These are phyloP conservation scores for Didymodactylos carnosus DNA, from an alignment of 2,888 invertebrate genomes.

Conservation along the genomic window DNA sequence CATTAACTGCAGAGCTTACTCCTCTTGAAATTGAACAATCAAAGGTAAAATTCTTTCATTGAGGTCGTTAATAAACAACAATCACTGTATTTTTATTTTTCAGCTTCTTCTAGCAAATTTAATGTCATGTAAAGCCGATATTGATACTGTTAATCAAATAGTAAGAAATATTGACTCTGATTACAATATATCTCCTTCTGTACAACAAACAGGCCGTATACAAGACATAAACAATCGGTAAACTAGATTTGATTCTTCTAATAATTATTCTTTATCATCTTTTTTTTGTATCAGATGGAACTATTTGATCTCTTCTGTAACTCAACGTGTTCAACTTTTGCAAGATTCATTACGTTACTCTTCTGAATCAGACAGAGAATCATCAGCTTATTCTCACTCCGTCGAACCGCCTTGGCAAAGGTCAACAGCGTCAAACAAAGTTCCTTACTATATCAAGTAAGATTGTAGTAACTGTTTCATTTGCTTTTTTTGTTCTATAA, in stretches of 20 bases:
- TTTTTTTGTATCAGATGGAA: not conserved
- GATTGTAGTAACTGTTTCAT: not conserved
- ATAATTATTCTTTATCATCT: too few species aligned
- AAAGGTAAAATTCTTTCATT: too few species aligned
- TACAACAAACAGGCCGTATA: not conserved
- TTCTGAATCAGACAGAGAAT: not conserved
- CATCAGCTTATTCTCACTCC: not conserved
- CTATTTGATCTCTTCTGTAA: not conserved
- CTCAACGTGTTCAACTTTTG: not conserved
- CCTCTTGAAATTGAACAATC: not conserved
- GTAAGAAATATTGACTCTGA: not conserved
- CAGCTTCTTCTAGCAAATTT: not conserved
- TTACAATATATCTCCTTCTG: too few species aligned
- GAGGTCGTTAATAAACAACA: too few species aligned
- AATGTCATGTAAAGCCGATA: not conserved
- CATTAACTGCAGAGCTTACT: not conserved
- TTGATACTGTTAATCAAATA: not conserved
- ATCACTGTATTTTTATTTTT: not conserved
- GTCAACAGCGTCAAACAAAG: slow-evolving; percentile 1
- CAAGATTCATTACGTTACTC: not conserved
- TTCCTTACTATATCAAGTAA: slow-evolving; percentile 14
- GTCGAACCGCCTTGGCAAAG: slow-evolving; percentile 13
- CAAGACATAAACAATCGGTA: not conserved
- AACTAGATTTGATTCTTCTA: too few species aligned
- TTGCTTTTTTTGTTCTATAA: not conserved